Evolutionary conservation across 1,140 invertebrate genomes (phyloP).

Genomic region (Lordiphosa clarofinis): DNA sequence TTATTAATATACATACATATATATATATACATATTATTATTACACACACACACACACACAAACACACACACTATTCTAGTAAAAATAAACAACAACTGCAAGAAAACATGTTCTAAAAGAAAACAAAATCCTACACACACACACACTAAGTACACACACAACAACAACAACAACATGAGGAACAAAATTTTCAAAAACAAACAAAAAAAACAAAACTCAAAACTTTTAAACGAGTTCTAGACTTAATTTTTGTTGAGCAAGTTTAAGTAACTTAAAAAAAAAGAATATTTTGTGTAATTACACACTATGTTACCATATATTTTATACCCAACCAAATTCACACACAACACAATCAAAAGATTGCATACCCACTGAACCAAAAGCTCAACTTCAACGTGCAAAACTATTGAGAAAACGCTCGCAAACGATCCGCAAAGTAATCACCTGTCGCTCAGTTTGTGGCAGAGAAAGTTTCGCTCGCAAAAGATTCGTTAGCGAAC

Average conservation of each 20-base stretch:
- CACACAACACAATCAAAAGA: too few relatives aligned
- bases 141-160: conserved; percentile 31
- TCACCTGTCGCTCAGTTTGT: too few relatives aligned
- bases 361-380: too few relatives aligned
- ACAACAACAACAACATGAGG: conserved; percentile 20
- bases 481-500: too few relatives aligned
- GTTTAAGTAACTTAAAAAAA: neutral
- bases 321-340: too few relatives aligned
- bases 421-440: too few relatives aligned
- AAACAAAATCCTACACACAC: conserved; percentile 35
- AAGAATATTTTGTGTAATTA: too few relatives aligned
- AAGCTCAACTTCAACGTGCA: too few relatives aligned
- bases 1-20: conserved; percentile 50
- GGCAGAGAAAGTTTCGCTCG: too few relatives aligned
- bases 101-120: conserved; percentile 46
- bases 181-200: conserved; percentile 11
- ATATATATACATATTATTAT: conserved; percentile 45
- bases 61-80: conserved; percentile 28
- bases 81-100: conserved; percentile 40
- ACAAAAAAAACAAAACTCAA: conserved; percentile 18
- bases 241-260: conserved; percentile 22
- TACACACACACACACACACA: conserved; percentile 10
- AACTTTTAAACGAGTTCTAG: conserved; percentile 47
- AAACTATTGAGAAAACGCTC: too few relatives aligned
- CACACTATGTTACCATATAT: too few relatives aligned